Evolutionary conservation across 2,888 invertebrate genomes (phyloP), one percentile per base, ranked within the genome.

Genomic region (Epirrhoe tristata): DNA sequence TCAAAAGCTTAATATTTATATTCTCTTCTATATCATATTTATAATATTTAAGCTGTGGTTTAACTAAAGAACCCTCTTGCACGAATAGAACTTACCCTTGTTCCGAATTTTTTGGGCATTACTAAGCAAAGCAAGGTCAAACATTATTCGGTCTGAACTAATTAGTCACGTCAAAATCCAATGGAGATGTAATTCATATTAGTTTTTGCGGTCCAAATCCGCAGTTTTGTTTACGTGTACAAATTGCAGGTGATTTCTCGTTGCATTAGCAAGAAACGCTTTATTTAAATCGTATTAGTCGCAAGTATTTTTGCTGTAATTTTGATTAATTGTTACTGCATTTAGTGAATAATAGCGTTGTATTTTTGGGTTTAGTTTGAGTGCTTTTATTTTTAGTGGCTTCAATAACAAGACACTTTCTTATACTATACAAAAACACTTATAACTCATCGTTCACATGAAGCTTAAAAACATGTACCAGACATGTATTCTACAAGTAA

Each of bases 91-190:
- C 36, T 58, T 57, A 46, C 57, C 46, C 62, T 68, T 70, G 36
- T 50, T 74, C 67, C 53, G 52, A 74, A 73, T 73, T 74, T 77
- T 81, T 80, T 71, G 76, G 12, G 71, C 77, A 81, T 77, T 79
- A 79, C 75, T 39, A 51, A 59, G 31, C 52, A 51, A 70, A 14
- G 81, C 81, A 82, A 85, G 81, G 84, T 84, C 80, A 82, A 82
- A 83, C 81, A 83, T 83, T 79, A 78, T 81, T 77, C 81, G 77
- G 80, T 79, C 80, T 79, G 80, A 77, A 83, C 82, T 88, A 85
- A 90, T 91, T 90, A 89, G 85, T 90, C 88, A 90, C 84, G 88
- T 89, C 89, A 85, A 79, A 79, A 78, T 61, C 80, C 66, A 87
- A 89, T 87, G 85, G 82, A 84, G 81, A 82, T 84, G 82, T 83